Evolutionary conservation across 2,113 vertebrate genomes (phyloP), one percentile per base, ranked within the genome.

Genomic region (Perca fluviatilis): DNA sequence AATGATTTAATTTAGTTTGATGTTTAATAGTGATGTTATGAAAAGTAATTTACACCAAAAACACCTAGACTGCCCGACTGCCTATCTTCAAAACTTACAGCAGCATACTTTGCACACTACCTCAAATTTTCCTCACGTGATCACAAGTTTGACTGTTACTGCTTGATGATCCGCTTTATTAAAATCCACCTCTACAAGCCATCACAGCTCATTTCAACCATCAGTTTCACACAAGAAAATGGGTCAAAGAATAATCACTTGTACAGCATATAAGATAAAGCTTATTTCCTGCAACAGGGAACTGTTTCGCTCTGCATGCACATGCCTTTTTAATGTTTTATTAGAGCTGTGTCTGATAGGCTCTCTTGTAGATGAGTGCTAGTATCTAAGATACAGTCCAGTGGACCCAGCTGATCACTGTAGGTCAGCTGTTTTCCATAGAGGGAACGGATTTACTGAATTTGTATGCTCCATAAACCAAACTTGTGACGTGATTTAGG

Each of bases 381-480:
- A 5, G 69, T 51, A 60, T 43, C 60, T 62, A 12, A 69, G 19
- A 85, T 58, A 23, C 46, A 51, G 69, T 16, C 49, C 4, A 50
- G 40, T 36, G 54, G 33, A 86, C 25, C 50, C 73, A 65, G 69
- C 49, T 80, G 84, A 75, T 82, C 74, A 49, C 79, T 79, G 33
- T 30, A 58, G 66, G 74, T 87, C 84, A 85, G 82, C 82, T 86
- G 76, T 81, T 89, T 83, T 88, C 85, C 66, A 46, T 61, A 1
- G 27, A 69, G 47, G 46, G 27, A 81, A 54, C 3, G 10, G 79
- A 87, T 88, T 86, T 87, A 74, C 62, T 74, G 53, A 75, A 84
- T 89, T 65, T 80, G 16, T 81, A 61, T 77, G 36, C 79, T 83
- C 84, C 65, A 83, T 66, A 80, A 89, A 80, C 64, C 76, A 73